Conservation (phyloP, 2,113 vertebrate species). For the Amphilophus citrinellus region DNA sequence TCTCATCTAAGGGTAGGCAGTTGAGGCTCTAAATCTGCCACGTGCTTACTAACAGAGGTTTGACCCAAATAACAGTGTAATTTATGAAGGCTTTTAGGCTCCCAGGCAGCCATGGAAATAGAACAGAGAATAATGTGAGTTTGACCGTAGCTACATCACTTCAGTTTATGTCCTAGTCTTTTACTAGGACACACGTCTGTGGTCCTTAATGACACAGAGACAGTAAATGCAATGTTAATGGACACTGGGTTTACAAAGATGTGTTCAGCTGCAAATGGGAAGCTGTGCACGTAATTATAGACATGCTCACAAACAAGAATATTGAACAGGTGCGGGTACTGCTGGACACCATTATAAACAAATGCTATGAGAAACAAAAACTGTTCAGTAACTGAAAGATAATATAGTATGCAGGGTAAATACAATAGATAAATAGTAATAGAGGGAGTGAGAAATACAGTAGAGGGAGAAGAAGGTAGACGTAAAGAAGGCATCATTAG, state of each 20-base stretch:
- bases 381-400: background rate
- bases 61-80: constrained; percentile 80
- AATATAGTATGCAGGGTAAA: background rate
- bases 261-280: constrained; percentile 29
- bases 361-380: constrained; percentile 21
- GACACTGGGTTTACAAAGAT: constrained; percentile 54
- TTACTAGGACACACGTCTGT: constrained; percentile 70
- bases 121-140: constrained; percentile 77
- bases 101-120: constrained; percentile 68
- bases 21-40: constrained; percentile 71
- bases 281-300: constrained; percentile 17
- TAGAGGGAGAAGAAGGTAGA: constrained; percentile 24
- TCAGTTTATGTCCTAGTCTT: constrained; percentile 75
- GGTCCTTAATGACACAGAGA: constrained; percentile 71
- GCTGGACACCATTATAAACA: constrained; percentile 27
- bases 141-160: constrained; percentile 65
- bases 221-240: constrained; percentile 73
- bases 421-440: constrained; percentile 19
- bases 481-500: constrained; percentile 60
- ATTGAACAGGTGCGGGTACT: constrained; percentile 28
- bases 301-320: constrained; percentile 28
- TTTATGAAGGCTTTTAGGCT: constrained; percentile 81
- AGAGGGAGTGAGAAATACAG: background rate
- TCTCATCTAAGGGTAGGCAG: constrained; percentile 25
- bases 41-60: constrained; percentile 75